Percentiles rank a stretch among this genome's conserved stretches.
Evolutionary conservation across 2,888 invertebrate genomes (phyloP).

Genomic region (Sminthurides aquaticus): DNA sequence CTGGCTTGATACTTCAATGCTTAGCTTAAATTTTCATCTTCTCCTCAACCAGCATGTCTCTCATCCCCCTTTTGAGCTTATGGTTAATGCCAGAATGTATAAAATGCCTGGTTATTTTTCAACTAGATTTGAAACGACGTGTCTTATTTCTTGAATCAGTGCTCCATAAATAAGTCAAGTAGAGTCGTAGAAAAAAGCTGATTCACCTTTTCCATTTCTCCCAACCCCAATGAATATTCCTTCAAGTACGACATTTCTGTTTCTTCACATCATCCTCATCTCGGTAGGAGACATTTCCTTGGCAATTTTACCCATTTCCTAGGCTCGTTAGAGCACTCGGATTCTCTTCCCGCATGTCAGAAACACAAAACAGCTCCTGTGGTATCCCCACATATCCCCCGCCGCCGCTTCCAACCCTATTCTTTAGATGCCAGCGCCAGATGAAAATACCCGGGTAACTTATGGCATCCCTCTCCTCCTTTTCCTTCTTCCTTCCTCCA

Average conservation of each 20-base stretch:
- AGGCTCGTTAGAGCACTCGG: background rate
- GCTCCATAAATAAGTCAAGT: constrained; percentile 37
- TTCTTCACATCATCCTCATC: too few species aligned
- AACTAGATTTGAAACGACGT: constrained; percentile 42
- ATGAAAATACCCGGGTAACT: background rate
- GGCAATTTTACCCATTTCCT: background rate
- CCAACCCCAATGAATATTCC: too few species aligned
- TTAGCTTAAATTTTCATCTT: too few species aligned
- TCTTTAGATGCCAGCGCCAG: background rate
- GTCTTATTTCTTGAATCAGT: constrained; percentile 42
- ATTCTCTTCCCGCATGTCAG: background rate
- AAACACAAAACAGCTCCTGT: background rate
- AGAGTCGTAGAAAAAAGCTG: background rate
- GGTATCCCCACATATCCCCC: too few species aligned
- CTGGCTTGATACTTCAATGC: too few species aligned
- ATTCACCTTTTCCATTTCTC: too few species aligned
- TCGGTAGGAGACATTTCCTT: background rate
- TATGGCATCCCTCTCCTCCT: constrained; percentile 2
- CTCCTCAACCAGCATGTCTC: too few species aligned
- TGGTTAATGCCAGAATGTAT: constrained; percentile 1
- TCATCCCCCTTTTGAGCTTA: background rate
- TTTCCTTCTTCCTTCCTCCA: constrained; percentile 9
- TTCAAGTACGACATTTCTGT: too few species aligned
- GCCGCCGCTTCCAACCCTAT: too few species aligned
- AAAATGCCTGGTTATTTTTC: constrained; percentile 40